These are phyloP conservation scores for Exaiptasia diaphana DNA, from an alignment of 64 coral and sea anemone genomes.

Conservation along the genomic window DNA sequence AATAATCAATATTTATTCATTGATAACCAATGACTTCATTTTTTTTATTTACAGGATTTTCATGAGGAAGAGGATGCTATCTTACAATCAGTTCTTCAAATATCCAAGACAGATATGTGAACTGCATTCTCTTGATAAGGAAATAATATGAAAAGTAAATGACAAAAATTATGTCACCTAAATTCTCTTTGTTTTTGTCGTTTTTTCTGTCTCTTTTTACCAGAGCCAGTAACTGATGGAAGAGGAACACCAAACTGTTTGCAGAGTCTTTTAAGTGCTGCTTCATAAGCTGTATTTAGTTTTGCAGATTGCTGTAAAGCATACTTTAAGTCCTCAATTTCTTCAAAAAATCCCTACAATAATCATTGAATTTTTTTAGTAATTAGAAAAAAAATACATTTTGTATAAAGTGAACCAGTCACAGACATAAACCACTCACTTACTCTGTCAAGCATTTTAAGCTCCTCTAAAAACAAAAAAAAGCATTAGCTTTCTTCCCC, in stretches of 20 bases:
- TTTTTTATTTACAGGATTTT: conserved; percentile 67
- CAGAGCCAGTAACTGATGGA: conserved; percentile 60
- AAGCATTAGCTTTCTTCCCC: not conserved
- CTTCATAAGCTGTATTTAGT: conserved; percentile 83
- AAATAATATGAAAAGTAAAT: not conserved
- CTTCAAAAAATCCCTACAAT: conserved; percentile 86
- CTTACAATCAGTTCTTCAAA: conserved; percentile 52
- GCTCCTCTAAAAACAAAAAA: conserved; percentile 55
- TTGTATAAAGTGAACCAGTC: not conserved
- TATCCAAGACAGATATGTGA: conserved; percentile 50
- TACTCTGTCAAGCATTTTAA: conserved; percentile 80
- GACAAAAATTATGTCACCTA: not conserved
- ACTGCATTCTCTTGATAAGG: not conserved
- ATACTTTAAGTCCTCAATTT: conserved; percentile 89
- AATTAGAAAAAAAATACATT: not conserved
- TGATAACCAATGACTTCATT: no score
- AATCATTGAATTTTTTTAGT: not conserved
- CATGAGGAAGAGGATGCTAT: conserved; percentile 36
- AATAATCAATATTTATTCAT: no score
- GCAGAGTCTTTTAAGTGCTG: conserved; percentile 68
- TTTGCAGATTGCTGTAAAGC: conserved; percentile 83
- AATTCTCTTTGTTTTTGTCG: conserved; percentile 69
- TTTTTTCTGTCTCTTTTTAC: conserved; percentile 56
- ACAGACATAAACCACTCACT: not conserved
- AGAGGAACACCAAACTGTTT: conserved; percentile 71